Conservation (phyloP, 92 coral and sea anemone species). For the Epizoanthus ramosus region DNA sequence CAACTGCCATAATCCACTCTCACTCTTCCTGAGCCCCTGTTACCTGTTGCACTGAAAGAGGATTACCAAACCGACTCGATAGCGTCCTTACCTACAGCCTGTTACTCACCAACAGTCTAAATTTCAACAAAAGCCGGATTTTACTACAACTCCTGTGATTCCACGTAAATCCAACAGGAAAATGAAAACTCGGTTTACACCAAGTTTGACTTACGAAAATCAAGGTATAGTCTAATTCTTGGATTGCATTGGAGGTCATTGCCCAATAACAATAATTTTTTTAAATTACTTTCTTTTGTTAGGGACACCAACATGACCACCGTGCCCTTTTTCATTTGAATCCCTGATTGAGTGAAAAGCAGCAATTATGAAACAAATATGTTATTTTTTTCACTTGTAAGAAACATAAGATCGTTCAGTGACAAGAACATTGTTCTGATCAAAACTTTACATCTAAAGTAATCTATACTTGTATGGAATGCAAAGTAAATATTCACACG, state of each 20-base stretch:
- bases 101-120: background rate
- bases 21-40: constrained; percentile 8
- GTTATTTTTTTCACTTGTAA: no score
- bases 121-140: background rate
- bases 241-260: no score
- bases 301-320: no score
- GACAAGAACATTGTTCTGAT: no score
- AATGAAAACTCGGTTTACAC: background rate
- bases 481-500: no score
- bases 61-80: constrained; percentile 16
- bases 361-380: no score
- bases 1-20: background rate
- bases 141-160: constrained; percentile 6
- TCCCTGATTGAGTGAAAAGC: no score
- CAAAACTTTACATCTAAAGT: no score
- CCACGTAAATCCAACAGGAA: constrained; percentile 17
- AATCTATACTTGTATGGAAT: background rate
- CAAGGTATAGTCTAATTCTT: background rate
- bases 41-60: constrained; percentile 19
- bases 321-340: no score
- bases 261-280: no score
- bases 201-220: background rate
- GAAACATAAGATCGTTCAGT: background rate
- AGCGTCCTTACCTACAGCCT: constrained; percentile 8
- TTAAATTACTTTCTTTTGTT: no score